Base-by-base conservation (phyloP, 53 echinoderm and acorn worm genomes). In the Echinometra lucunter region DNA sequence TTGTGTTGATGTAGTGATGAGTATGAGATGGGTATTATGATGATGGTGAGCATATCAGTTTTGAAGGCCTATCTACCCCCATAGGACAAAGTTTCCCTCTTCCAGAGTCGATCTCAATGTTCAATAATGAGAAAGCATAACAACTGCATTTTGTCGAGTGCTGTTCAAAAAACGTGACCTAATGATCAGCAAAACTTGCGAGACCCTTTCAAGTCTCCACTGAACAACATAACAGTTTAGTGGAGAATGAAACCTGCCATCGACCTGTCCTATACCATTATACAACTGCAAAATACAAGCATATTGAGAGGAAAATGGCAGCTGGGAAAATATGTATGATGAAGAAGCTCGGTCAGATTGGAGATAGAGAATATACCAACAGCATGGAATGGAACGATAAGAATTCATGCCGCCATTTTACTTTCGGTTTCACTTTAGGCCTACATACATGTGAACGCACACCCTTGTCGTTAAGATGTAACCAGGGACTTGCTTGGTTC, bases 401-500 rank as follows among this genome's bases (percentile, higher is more conserved):
- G 78, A 78, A 78, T 78, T 78, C 42, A 35, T 38, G 17, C 78
- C 78, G 42, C 78, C 78, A 78, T 40, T 78, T 40, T 78, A 78
- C 78, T 78, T 78, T 78, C 78, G 78, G 78, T 78, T 78, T 78
- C 78, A 78, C 42, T 78, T 78, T 78, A 1, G 40, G 17, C 38
- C 78, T 16, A n/a, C n/a, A n/a, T n/a, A n/a, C n/a, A n/a, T n/a
- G 4, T 56, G 56, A 56, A 56, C 56, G 56, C 56, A 56, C 13
- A 56, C 56, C 7, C 56, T 7, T 56, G n/a, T n/a, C n/a, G n/a
- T n/a, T n/a, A n/a, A n/a, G n/a, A n/a, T n/a, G n/a, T n/a, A n/a
- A n/a, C n/a, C n/a, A n/a, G n/a, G n/a, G n/a, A n/a, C n/a, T n/a
- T n/a, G n/a, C n/a, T n/a, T n/a, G n/a, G n/a, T n/a, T n/a, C n/a